Conservation (phyloP, 2,888 invertebrate genomes). For the Pseudococcus viburni region DNA sequence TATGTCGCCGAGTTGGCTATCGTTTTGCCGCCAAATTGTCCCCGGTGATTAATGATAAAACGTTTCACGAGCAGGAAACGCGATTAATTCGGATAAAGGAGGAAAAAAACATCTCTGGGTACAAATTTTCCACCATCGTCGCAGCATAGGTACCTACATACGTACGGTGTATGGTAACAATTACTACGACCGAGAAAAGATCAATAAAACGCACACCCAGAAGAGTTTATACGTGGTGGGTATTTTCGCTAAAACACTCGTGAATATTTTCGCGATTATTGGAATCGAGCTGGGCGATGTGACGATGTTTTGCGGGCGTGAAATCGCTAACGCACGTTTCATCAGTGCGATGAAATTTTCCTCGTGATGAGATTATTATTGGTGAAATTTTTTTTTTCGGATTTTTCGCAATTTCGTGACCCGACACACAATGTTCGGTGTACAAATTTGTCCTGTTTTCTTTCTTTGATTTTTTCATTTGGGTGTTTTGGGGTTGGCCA, state of each 20-base stretch:
- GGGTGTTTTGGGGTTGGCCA: too few relatives aligned
- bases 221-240: background rate
- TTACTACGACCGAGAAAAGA: background rate
- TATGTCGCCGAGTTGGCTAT: conserved; percentile 25
- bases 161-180: background rate
- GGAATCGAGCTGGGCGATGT: background rate
- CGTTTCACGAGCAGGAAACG: background rate
- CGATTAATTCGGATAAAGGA: background rate
- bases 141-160: background rate
- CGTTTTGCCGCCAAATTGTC: conserved; percentile 47
- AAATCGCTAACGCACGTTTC: background rate
- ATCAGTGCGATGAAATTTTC: background rate
- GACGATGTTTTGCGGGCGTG: background rate
- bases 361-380: background rate
- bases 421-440: too few relatives aligned
- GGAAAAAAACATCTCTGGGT: background rate
- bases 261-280: conserved; percentile 9
- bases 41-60: conserved; percentile 14
- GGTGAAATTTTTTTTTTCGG: background rate
- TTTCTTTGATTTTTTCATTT: too few relatives aligned
- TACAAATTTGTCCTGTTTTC: too few relatives aligned
- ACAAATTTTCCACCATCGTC: background rate
- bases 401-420: background rate
- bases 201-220: background rate
- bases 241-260: conserved; percentile 13